Conservation (phyloP, 2,113 vertebrate genomes). For the Pluvianellus socialis region DNA sequence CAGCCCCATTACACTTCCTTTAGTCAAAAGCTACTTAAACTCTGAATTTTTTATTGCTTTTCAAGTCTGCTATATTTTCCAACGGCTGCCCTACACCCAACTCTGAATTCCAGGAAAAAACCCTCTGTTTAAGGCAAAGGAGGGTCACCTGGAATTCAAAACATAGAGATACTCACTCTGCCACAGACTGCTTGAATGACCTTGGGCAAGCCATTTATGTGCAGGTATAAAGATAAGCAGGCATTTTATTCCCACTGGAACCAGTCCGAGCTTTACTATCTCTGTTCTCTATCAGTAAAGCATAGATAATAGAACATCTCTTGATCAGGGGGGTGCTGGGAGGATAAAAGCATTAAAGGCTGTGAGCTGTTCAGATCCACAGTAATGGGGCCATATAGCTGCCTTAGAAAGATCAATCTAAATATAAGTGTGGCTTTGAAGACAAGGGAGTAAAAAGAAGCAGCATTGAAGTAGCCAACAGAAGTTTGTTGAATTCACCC, state of each 20-base stretch:
- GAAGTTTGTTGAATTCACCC: neutral
- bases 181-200: conserved; percentile 32
- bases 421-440: conserved; percentile 57
- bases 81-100: neutral
- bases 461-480: conserved; percentile 6
- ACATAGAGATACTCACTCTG: neutral
- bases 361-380: conserved; percentile 40
- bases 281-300: conserved; percentile 26
- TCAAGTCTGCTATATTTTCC: neutral
- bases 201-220: conserved; percentile 42
- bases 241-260: conserved; percentile 47
- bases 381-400: conserved; percentile 48
- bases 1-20: neutral
- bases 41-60: neutral
- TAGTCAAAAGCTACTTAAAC: neutral
- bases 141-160: neutral
- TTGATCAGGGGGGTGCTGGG: conserved; percentile 3
- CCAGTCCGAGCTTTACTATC: conserved; percentile 37
- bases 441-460: conserved; percentile 35
- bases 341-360: conserved; percentile 51
- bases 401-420: conserved; percentile 50
- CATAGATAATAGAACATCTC: conserved; percentile 28
- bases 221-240: conserved; percentile 37
- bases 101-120: neutral
- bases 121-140: neutral